phyloP scores from a whole-genome alignment of 23 tunicate species.

The Trididemnum miniatum region DNA sequence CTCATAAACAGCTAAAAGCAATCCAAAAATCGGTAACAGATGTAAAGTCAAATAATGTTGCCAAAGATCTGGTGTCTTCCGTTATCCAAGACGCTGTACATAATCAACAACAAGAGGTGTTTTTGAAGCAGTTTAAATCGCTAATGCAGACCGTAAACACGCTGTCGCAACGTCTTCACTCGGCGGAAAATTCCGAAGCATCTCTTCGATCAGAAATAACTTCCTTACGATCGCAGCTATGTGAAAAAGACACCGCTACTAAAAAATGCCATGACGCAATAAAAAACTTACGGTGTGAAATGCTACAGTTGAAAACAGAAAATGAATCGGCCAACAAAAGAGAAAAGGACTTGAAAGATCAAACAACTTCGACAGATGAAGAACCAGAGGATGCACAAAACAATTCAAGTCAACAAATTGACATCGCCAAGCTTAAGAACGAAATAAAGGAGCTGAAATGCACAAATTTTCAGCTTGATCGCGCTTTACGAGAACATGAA shows the following conservation, averaged over 20 bases:
- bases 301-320: neutral
- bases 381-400: neutral
- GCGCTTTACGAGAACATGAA: neutral
- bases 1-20: neutral
- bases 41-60: no score
- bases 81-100: neutral
- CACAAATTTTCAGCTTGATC: neutral
- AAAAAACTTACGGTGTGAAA: neutral
- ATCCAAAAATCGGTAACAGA: neutral
- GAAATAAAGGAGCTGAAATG: neutral
- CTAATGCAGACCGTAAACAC: no score
- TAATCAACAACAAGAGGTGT: no score
- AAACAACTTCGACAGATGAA: neutral
- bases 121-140: no score
- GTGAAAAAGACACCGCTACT: neutral
- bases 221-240: no score
- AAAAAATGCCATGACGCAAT: neutral
- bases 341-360: no score
- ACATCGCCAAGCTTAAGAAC: neutral
- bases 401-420: neutral
- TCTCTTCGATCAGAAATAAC: no score
- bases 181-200: no score
- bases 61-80: neutral
- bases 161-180: no score
- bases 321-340: neutral